Conservation (phyloP, 2,113 vertebrate genomes). For the Colossoma macropomum region DNA sequence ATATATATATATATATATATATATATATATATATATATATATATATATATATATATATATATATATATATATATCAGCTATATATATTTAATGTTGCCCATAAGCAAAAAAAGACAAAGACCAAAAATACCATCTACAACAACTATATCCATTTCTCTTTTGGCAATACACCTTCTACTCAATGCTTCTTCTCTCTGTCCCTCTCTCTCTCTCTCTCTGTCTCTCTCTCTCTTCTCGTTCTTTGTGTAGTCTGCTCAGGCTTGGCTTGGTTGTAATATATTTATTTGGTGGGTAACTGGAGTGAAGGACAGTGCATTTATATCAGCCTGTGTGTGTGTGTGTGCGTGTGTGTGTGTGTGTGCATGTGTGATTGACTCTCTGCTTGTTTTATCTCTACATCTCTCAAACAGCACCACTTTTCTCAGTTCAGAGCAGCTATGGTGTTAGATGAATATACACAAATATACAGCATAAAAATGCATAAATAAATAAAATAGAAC, state of each 20-base stretch:
- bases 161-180: too few species aligned
- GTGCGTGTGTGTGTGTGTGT: not conserved
- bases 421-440: not conserved
- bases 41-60: too few species aligned
- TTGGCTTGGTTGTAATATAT: not conserved
- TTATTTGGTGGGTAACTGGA: constrained; percentile 9
- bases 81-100: too few species aligned
- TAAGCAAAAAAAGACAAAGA: too few species aligned
- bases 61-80: too few species aligned
- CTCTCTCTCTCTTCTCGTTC: not conserved
- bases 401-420: not conserved
- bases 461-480: too few species aligned
- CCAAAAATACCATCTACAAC: too few species aligned
- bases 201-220: not conserved
- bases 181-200: too few species aligned
- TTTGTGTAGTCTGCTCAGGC: not conserved
- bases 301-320: not conserved
- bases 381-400: not conserved
- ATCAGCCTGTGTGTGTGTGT: not conserved
- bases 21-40: too few species aligned
- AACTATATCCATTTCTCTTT: too few species aligned
- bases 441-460: too few species aligned
- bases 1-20: too few species aligned
- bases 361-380: not conserved
- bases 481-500: not conserved